A percentile compares a stretch with the other conserved stretches of the same genome.
Conservation (phyloP, 1,140 invertebrate genomes). For the Stratiolaelaps scimitus region DNA sequence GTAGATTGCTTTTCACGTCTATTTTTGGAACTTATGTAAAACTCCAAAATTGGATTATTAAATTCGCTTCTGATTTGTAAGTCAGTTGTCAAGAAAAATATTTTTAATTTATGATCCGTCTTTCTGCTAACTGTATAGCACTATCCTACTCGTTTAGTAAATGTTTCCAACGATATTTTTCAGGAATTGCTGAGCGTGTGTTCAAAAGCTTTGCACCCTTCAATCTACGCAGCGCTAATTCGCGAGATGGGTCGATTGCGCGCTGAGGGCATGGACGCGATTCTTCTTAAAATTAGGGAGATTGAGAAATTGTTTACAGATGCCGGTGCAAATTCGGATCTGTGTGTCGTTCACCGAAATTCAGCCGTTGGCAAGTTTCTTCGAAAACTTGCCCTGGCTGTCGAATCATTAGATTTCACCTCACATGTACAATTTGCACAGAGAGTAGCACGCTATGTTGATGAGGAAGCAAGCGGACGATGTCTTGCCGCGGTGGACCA, state of each 20-base stretch:
- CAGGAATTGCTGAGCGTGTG: conserved; percentile 5
- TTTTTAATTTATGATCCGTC: too few species aligned
- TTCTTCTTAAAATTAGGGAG: not conserved
- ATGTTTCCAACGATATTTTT: not conserved
- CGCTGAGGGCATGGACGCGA: not conserved
- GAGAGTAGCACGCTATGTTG: not conserved
- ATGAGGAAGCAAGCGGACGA: not conserved
- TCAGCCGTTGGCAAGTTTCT: conserved; percentile 5
- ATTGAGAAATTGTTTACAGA: not conserved
- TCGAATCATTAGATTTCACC: conserved; percentile 15
- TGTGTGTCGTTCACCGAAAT: not conserved
- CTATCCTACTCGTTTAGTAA: not conserved
- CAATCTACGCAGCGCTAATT: not conserved
- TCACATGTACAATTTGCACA: not conserved
- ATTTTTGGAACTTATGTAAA: too few species aligned
- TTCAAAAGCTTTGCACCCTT: not conserved
- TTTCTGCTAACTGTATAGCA: not conserved
- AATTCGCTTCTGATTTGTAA: too few species aligned
- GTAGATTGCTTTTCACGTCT: too few species aligned
- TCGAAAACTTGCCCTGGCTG: conserved; percentile 3
- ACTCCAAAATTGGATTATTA: too few species aligned
- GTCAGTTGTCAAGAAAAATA: too few species aligned
- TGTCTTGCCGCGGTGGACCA: too few species aligned
- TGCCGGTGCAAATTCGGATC: not conserved
- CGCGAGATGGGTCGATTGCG: not conserved